Base-by-base conservation (phyloP, 2,797 vertebrate genomes). In the Gymnocypris eckloni region DNA sequence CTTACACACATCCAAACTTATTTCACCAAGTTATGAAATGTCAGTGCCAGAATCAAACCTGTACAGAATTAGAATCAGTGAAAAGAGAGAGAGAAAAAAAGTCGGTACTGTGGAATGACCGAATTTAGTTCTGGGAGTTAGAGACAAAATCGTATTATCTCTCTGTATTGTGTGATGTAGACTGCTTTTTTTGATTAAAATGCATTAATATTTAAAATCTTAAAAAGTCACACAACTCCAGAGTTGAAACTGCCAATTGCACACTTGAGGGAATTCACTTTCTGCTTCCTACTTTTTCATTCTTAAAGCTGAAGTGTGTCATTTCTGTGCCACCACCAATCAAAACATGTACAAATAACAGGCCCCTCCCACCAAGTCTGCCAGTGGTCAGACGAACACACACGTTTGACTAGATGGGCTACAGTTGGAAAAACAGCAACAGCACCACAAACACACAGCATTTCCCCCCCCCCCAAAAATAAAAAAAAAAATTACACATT, bases 181-280 rank as follows among this genome's bases (percentile, higher is more conserved):
- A 54, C 4, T 71, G 15, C 33, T 12, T 20, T 54, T 48, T 43
- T 80, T 41, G 6, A 83, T 83, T 25, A 41, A 20, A 64, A 33
- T 67, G 59, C 80, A 61, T 86, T 18, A 71, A 83, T 67, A 72
- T 73, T 72, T 67, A 37, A 71, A 56, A 43, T 37, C 39, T 64
- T 37, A 59, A 48, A 72, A 77, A 64, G n/a, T 64, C 59, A 13
- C 59, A 64, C 11, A 64, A 25, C 56, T 87, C 25, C 25, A 45
- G 28, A 69, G 28, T 10, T 70, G 6, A 69, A 61, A 16, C n/a
- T 20, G 4, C 4, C 22, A 10, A 72, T 48, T 48, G 15, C 39
- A 18, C 25, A 6, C 67, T 73, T 18, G 4, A 72, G 20, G n/a
- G 37, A 48, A 59, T 61, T 45, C 1, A 15, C 2, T 12, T 79